Conservation (phyloP, 2,888 invertebrate species). For the Megastigmus dorsalis region DNA sequence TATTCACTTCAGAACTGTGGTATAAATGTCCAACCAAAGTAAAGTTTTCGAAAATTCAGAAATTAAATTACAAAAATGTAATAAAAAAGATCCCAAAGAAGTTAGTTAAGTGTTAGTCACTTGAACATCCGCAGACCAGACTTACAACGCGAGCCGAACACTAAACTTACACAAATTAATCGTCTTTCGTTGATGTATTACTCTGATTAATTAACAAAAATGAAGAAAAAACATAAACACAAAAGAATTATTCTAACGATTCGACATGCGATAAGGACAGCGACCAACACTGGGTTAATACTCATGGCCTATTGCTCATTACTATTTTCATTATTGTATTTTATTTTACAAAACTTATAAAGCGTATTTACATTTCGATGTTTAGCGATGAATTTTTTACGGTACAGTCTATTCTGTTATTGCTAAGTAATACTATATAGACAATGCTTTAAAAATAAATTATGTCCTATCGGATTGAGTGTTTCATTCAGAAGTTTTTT, state of each 20-base stretch:
- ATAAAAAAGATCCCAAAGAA: slow-evolving; percentile 42
- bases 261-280: slow-evolving; percentile 51
- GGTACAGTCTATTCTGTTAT: slow-evolving; percentile 7
- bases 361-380: slow-evolving; percentile 37
- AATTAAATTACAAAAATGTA: too few relatives aligned
- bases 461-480: neutral
- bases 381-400: neutral
- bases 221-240: slow-evolving; percentile 49
- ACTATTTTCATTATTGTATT: neutral
- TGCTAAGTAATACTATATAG: slow-evolving; percentile 22
- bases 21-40: too few relatives aligned
- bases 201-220: slow-evolving; percentile 62
- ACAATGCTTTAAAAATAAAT: neutral
- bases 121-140: slow-evolving; percentile 63
- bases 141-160: slow-evolving; percentile 71
- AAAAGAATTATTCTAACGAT: slow-evolving; percentile 25
- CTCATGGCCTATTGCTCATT: slow-evolving; percentile 4
- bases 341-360: slow-evolving; percentile 33
- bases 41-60: too few relatives aligned
- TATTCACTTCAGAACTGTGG: too few relatives aligned
- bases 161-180: slow-evolving; percentile 29
- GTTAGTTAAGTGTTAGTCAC: slow-evolving; percentile 69
- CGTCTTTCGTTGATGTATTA: neutral
- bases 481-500: neutral
- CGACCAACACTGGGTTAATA: slow-evolving; percentile 49